A percentile compares a stretch with the other conserved stretches of the same genome.
Conservation (phyloP, 2,113 vertebrate genomes). For the Ovis canadensis region DNA sequence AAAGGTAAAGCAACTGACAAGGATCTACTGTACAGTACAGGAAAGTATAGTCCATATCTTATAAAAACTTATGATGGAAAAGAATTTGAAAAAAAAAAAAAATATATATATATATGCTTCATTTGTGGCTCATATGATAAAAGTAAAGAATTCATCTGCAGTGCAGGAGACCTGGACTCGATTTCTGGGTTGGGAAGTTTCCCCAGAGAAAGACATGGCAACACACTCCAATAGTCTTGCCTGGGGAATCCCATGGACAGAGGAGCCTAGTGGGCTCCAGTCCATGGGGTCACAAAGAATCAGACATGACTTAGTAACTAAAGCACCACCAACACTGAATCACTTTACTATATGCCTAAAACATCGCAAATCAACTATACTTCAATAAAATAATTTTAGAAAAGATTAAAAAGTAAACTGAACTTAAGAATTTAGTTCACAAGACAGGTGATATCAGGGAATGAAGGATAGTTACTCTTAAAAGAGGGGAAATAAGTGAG, state of each 20-base stretch:
- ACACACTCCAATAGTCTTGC: background rate
- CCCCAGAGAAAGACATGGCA: background rate
- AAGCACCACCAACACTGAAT: background rate
- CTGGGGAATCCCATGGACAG: background rate
- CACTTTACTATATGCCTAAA: background rate
- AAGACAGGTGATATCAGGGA: background rate
- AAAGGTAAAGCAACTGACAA: background rate
- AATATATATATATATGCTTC: background rate
- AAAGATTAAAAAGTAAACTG: background rate
- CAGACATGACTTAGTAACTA: background rate
- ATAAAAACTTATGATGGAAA: background rate
- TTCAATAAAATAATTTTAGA: background rate
- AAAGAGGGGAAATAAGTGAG: background rate
- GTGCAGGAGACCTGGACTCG: background rate
- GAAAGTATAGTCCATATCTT: background rate
- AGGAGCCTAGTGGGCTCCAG: background rate
- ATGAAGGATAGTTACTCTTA: background rate
- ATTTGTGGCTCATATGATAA: background rate
- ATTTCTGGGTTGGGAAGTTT: background rate
- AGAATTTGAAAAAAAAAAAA: too few species aligned
- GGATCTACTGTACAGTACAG: background rate
- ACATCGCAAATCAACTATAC: background rate
- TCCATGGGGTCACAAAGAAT: background rate
- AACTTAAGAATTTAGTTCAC: background rate
- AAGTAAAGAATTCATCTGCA: background rate